These are phyloP conservation scores for Macrobrachium nipponense DNA, from an alignment of 1,140 invertebrate species.

Conservation along the genomic window DNA sequence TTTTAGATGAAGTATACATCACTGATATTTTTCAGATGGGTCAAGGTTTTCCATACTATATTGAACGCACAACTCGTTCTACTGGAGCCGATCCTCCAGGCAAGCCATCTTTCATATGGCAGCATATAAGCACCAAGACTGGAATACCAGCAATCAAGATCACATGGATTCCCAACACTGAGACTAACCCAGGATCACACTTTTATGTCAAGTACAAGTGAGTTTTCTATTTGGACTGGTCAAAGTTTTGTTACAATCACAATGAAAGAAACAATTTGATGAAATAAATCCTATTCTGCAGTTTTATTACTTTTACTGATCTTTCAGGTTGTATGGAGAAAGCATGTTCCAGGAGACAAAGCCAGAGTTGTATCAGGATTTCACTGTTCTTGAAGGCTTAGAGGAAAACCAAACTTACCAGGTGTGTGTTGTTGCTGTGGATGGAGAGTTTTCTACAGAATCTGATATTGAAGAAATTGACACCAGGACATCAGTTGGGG, in stretches of 20 bases:
- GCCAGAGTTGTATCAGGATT: constrained; percentile 80
- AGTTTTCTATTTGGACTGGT: constrained; percentile 27
- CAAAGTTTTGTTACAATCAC: not conserved
- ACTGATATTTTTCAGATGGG: constrained; percentile 45
- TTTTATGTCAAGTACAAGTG: constrained; percentile 89
- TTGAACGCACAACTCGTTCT: constrained; percentile 80
- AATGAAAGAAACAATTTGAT: too few species aligned
- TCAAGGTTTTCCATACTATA: constrained; percentile 75
- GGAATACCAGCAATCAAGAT: constrained; percentile 82
- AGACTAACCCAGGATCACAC: constrained; percentile 79
- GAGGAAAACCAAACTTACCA: constrained; percentile 88
- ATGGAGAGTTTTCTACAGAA: constrained; percentile 81
- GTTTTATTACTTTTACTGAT: constrained; percentile 14
- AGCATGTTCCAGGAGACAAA: constrained; percentile 74
- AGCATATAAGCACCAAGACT: constrained; percentile 78
- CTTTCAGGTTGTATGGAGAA: constrained; percentile 76
- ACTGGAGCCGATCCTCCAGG: constrained; percentile 76
- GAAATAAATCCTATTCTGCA: too few species aligned
- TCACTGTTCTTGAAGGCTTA: constrained; percentile 81
- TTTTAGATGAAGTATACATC: not conserved
- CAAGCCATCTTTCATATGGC: constrained; percentile 81
- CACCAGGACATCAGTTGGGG: constrained; percentile 73
- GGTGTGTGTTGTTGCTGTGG: constrained; percentile 90
- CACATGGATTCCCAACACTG: constrained; percentile 82
- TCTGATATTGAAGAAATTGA: constrained; percentile 83